Percentiles rank a stretch among this genome's conserved stretches.
These are phyloP conservation scores for Cotesia congregata DNA, from an alignment of 2,888 invertebrate species.

Conservation along the genomic window DNA sequence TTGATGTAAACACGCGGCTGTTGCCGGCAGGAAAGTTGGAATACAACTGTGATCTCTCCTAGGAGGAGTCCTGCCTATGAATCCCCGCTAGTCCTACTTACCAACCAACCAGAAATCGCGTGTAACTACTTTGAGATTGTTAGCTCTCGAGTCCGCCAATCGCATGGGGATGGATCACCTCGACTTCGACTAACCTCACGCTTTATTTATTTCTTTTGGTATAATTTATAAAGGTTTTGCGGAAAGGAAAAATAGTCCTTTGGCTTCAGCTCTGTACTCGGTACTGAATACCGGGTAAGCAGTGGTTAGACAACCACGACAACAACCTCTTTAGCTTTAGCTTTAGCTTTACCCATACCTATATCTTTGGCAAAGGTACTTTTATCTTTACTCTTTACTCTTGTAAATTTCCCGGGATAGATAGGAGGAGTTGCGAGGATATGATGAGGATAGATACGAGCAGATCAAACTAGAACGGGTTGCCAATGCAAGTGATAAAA, in stretches of 20 bases:
- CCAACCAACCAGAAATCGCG: constrained; percentile 68
- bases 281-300: background rate
- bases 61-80: constrained; percentile 69
- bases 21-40: constrained; percentile 64
- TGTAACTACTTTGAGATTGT: constrained; percentile 65
- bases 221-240: background rate
- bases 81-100: constrained; percentile 71
- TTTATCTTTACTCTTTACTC: too few relatives aligned
- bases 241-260: constrained; percentile 36
- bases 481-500: constrained; percentile 13
- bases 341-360: constrained; percentile 33
- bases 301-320: background rate
- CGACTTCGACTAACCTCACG: background rate
- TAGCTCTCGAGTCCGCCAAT: constrained; percentile 62
- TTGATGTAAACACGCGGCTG: constrained; percentile 50
- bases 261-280: background rate
- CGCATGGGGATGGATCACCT: constrained; percentile 33
- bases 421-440: background rate
- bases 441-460: too few relatives aligned
- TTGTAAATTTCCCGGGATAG: background rate
- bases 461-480: background rate
- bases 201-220: constrained; percentile 36
- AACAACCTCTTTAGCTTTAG: constrained; percentile 10
- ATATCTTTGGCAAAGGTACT: background rate
- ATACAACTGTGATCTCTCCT: constrained; percentile 68